A percentile compares a stretch with the other conserved stretches of the same genome.
These are phyloP conservation scores for Gymnocheta viridis DNA, from an alignment of 2,888 invertebrate species.

Conservation along the genomic window DNA sequence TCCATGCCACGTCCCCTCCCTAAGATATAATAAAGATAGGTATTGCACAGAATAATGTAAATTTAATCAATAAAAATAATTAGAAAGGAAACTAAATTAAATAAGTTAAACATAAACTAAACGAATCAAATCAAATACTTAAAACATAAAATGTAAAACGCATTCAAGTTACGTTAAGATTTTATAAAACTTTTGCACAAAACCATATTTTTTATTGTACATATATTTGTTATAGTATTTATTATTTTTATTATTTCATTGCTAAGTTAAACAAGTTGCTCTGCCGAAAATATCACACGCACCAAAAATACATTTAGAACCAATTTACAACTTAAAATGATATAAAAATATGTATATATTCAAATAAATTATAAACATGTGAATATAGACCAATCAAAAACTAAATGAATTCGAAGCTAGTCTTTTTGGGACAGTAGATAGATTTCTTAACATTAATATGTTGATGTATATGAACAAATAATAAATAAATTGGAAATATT, in stretches of 20 bases:
- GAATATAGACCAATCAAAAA: slow-evolving; percentile 30
- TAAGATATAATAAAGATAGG: slow-evolving; percentile 78
- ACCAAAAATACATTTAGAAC: slow-evolving; percentile 20
- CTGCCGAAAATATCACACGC: slow-evolving; percentile 20
- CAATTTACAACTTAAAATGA: no score
- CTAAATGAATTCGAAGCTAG: slow-evolving; percentile 57
- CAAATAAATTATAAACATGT: slow-evolving; percentile 19
- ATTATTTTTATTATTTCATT: background rate
- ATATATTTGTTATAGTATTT: background rate
- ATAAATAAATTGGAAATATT: slow-evolving; percentile 24
- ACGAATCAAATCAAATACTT: slow-evolving; percentile 55
- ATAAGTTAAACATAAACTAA: slow-evolving; percentile 65
- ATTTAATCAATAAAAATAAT: slow-evolving; percentile 64
- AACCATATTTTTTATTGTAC: background rate
- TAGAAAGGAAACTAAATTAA: slow-evolving; percentile 66
- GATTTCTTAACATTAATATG: background rate
- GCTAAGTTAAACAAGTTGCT: background rate
- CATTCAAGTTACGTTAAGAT: slow-evolving; percentile 11
- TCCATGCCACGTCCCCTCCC: slow-evolving; percentile 88
- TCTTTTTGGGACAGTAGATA: background rate
- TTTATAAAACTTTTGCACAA: background rate
- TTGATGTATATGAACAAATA: slow-evolving; percentile 22
- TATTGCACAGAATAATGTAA: slow-evolving; percentile 68
- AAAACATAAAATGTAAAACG: slow-evolving; percentile 33
- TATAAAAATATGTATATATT: slow-evolving; percentile 34